Conservation (phyloP, 1,140 invertebrate species). For the Zaprionus taronus region DNA sequence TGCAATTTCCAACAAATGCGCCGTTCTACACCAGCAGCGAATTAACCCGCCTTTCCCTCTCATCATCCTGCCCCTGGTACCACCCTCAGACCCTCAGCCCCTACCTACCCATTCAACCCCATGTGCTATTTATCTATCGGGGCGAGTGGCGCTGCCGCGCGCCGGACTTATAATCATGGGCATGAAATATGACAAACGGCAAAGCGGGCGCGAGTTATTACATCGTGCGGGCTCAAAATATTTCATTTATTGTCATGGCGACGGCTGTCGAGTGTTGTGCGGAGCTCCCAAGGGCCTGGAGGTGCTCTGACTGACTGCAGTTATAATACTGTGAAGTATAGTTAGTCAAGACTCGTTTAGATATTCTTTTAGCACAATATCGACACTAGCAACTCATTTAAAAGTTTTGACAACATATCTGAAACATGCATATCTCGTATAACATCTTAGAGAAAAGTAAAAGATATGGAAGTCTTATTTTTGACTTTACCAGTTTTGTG, state of each 20-base stretch:
- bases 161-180: slow-evolving; percentile 40
- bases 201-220: slow-evolving; percentile 71
- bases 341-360: no score
- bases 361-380: no score
- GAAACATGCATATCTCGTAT: no score
- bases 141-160: slow-evolving; percentile 14
- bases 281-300: neutral
- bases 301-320: neutral
- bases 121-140: slow-evolving; percentile 55
- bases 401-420: no score
- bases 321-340: no score
- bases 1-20: slow-evolving; percentile 40
- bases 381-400: no score
- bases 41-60: slow-evolving; percentile 6
- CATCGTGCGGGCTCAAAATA: slow-evolving; percentile 77
- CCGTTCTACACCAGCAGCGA: slow-evolving; percentile 10
- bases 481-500: no score
- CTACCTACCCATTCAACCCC: slow-evolving; percentile 1
- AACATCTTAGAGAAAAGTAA: no score
- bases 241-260: slow-evolving; percentile 71
- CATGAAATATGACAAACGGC: slow-evolving; percentile 77
- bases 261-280: slow-evolving; percentile 19
- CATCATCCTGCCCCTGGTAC: neutral
- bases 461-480: no score
- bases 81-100: slow-evolving; percentile 21